Conservation (phyloP, 1,140 invertebrate genomes). For the Adoxophyes honmai region DNA sequence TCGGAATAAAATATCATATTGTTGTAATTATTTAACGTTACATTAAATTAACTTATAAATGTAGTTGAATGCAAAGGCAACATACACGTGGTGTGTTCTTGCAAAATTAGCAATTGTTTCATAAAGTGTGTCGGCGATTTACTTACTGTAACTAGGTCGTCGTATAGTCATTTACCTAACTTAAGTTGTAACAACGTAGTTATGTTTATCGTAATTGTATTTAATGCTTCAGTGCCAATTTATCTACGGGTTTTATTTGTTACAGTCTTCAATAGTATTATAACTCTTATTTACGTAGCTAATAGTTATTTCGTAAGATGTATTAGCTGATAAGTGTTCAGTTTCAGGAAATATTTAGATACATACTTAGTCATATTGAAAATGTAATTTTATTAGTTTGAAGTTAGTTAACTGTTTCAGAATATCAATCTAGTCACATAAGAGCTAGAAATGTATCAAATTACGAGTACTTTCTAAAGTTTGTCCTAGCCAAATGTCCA, state of each 20-base stretch:
- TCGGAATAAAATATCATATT: too few species aligned
- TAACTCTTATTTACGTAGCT: neutral
- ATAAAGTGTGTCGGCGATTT: too few species aligned
- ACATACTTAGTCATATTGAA: neutral
- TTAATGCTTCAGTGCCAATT: neutral
- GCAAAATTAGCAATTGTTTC: too few species aligned
- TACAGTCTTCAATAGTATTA: neutral
- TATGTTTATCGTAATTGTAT: too few species aligned
- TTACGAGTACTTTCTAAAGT: neutral
- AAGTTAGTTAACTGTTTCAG: constrained; percentile 9
- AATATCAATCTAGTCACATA: constrained; percentile 8
- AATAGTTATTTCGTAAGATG: neutral
- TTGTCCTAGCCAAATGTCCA: constrained; percentile 9
- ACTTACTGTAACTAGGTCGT: too few species aligned
- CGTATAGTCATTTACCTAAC: too few species aligned
- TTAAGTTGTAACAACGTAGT: too few species aligned
- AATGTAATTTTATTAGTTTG: neutral
- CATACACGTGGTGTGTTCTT: too few species aligned
- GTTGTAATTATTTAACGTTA: too few species aligned
- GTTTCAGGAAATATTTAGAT: neutral
- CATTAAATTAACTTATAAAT: too few species aligned
- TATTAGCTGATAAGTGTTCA: neutral
- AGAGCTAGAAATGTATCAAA: constrained; percentile 2
- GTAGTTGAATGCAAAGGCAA: too few species aligned
- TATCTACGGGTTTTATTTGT: constrained; percentile 7